These are phyloP conservation scores for Achlya flavicornis DNA, from an alignment of 2,888 invertebrate species.

Conservation along the genomic window DNA sequence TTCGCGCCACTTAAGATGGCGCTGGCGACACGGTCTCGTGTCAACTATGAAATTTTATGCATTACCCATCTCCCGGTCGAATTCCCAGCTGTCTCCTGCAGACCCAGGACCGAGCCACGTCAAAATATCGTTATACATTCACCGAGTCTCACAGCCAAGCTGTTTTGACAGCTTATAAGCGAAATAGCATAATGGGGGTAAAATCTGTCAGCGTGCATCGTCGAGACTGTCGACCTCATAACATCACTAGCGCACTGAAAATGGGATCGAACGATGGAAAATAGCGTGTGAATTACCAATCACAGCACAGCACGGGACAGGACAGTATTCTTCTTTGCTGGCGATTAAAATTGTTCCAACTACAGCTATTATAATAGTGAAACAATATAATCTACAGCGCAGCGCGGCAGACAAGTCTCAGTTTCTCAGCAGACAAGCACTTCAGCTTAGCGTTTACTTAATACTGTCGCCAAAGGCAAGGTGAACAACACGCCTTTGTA, in stretches of 20 bases:
- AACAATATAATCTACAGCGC: slow-evolving; percentile 9
- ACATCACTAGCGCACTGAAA: slow-evolving; percentile 16
- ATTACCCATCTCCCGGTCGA: slow-evolving; percentile 45
- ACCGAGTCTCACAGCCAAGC: slow-evolving; percentile 23
- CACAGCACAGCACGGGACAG: not conserved
- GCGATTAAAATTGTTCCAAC: not conserved
- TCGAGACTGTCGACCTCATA: slow-evolving; percentile 10
- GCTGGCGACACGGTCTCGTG: slow-evolving; percentile 25
- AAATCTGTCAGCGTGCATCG: slow-evolving; percentile 16
- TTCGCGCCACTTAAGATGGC: slow-evolving; percentile 33
- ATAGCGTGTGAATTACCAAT: not conserved
- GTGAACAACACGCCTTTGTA: slow-evolving; percentile 8
- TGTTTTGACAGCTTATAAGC: slow-evolving; percentile 42
- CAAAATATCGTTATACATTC: slow-evolving; percentile 41
- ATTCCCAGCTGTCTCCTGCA: slow-evolving; percentile 46
- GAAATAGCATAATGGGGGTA: slow-evolving; percentile 39
- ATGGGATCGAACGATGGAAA: slow-evolving; percentile 13
- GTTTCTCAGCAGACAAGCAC: slow-evolving; percentile 7
- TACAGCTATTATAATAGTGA: slow-evolving; percentile 6
- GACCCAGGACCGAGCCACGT: slow-evolving; percentile 34
- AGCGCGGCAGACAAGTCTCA: slow-evolving; percentile 8
- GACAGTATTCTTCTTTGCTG: not conserved
- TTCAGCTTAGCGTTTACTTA: slow-evolving; percentile 10
- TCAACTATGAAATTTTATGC: slow-evolving; percentile 55
- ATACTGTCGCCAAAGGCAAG: slow-evolving; percentile 13